These are phyloP conservation scores for Helicoverpa armigera DNA, from an alignment of 1,140 invertebrate species.

Conservation along the genomic window DNA sequence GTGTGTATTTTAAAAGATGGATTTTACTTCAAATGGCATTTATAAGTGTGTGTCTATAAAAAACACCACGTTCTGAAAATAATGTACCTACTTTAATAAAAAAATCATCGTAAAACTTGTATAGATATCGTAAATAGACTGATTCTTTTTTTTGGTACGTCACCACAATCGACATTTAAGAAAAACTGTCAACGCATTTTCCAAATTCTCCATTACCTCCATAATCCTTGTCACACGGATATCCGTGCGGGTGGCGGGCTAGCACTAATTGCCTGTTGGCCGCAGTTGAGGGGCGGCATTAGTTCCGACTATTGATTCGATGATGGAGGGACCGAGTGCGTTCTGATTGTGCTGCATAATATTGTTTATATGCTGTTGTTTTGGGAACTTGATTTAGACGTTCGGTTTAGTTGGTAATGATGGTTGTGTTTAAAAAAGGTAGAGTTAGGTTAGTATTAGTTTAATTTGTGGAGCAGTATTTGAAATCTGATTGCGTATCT, in stretches of 20 bases:
- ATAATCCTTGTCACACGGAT: constrained; percentile 60
- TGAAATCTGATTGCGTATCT: background rate
- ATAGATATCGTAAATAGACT: too few species aligned
- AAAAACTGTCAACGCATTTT: background rate
- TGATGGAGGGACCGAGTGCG: constrained; percentile 45
- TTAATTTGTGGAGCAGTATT: too few species aligned
- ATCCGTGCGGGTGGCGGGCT: constrained; percentile 60
- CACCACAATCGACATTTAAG: too few species aligned
- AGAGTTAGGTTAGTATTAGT: background rate
- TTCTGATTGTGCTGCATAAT: constrained; percentile 16
- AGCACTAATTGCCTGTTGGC: constrained; percentile 64
- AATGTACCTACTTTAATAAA: too few species aligned
- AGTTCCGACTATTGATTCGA: constrained; percentile 56
- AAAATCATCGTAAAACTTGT: too few species aligned
- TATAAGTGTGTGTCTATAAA: too few species aligned
- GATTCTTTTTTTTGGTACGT: too few species aligned
- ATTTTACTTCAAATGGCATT: too few species aligned
- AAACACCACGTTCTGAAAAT: too few species aligned
- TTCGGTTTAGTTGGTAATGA: background rate
- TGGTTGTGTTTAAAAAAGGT: too few species aligned
- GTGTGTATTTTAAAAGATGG: too few species aligned
- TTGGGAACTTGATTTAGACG: background rate
- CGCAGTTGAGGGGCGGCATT: constrained; percentile 54
- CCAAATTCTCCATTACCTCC: background rate
- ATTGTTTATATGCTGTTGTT: constrained; percentile 14